A percentile compares a stretch with the other conserved stretches of the same genome.
phyloP scores from a whole-genome alignment of 2,797 vertebrate species.

The Rousettus madagascariensis region DNA sequence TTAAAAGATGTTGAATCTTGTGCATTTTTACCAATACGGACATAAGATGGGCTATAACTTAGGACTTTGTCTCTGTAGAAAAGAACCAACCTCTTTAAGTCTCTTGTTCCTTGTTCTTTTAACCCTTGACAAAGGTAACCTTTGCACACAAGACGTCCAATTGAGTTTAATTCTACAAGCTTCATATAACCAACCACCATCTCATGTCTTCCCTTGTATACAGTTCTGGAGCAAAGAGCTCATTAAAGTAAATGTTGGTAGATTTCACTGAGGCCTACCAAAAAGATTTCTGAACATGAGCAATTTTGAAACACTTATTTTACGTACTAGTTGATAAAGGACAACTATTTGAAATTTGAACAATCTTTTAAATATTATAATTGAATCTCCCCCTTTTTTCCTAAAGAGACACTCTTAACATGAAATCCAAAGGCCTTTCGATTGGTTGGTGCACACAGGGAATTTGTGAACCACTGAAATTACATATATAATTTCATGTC shows the following conservation, averaged over 20 bases:
- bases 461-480: background rate
- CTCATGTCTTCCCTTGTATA: background rate
- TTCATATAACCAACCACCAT: background rate
- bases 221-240: conserved; percentile 1
- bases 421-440: background rate
- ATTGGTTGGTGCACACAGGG: background rate
- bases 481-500: background rate
- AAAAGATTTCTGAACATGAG: background rate
- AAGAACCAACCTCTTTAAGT: background rate
- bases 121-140: background rate
- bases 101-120: background rate
- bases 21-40: background rate
- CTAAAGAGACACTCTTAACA: background rate
- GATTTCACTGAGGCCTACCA: background rate
- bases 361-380: background rate
- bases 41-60: background rate
- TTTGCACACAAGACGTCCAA: background rate
- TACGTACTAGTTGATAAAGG: background rate
- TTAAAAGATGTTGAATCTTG: background rate
- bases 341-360: background rate
- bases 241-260: background rate
- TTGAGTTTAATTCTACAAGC: background rate
- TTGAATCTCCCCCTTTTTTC: background rate
- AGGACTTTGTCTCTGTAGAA: background rate
- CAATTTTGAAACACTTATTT: background rate